phyloP scores from a whole-genome alignment of 2,888 invertebrate species.

The Willowsia nigromaculata region DNA sequence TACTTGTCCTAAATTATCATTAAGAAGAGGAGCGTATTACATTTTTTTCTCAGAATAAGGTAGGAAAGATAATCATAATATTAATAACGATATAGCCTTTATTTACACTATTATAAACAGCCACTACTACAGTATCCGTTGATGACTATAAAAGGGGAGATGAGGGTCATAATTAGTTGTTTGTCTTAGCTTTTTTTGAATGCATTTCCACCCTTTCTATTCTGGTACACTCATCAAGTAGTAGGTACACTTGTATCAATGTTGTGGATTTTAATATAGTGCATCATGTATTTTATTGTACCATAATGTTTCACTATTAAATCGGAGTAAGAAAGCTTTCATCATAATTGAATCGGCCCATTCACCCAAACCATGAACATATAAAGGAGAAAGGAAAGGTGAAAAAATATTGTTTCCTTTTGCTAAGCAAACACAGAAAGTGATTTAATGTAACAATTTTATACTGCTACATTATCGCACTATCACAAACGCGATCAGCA shows the following conservation, averaged over 20 bases:
- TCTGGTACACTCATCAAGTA: background rate
- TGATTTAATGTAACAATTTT: background rate
- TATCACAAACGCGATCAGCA: background rate
- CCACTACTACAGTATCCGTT: conserved; percentile 13
- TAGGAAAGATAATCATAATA: conserved; percentile 35
- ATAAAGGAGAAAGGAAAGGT: background rate
- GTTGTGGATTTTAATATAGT: background rate
- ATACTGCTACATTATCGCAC: background rate
- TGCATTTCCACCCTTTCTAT: background rate
- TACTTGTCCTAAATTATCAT: too few relatives aligned
- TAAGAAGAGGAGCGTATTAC: too few relatives aligned
- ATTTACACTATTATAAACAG: conserved; percentile 60
- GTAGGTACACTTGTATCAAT: background rate
- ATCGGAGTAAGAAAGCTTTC: background rate
- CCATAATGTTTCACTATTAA: background rate
- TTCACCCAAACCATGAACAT: background rate
- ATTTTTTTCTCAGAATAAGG: background rate
- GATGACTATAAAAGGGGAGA: conserved; percentile 49
- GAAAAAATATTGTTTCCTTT: background rate
- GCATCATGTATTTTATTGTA: background rate
- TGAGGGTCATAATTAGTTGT: conserved; percentile 67
- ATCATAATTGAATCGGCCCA: background rate
- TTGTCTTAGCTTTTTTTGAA: conserved; percentile 58
- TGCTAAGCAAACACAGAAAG: background rate
- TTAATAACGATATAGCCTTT: conserved; percentile 66